Conservation (phyloP, 2,888 invertebrate species). For the Lithophane semibrunnea region DNA sequence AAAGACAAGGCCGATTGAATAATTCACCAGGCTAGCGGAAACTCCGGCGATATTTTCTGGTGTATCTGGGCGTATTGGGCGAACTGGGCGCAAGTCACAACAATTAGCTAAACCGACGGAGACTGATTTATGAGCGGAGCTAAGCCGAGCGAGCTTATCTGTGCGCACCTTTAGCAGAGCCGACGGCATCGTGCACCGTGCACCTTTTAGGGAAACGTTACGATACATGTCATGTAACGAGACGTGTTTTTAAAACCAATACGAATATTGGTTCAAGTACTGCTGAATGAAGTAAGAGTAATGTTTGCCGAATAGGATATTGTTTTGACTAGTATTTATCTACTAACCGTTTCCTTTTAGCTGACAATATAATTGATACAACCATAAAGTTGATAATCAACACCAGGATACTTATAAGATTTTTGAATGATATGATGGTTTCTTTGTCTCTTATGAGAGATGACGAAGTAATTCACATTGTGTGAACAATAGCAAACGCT, state of each 20-base stretch:
- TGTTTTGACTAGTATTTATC: background rate
- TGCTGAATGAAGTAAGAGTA: background rate
- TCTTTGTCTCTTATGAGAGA: background rate
- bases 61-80: constrained; percentile 38
- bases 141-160: constrained; percentile 68
- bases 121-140: constrained; percentile 72
- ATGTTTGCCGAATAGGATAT: background rate
- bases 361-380: background rate
- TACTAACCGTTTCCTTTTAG: background rate
- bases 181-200: constrained; percentile 38
- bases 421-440: background rate
- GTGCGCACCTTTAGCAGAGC: constrained; percentile 45
- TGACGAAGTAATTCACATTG: background rate
- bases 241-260: background rate
- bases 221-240: background rate
- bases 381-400: background rate
- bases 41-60: constrained; percentile 44
- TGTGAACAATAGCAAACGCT: constrained; percentile 33
- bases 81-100: constrained; percentile 65
- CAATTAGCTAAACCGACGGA: constrained; percentile 71
- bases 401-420: background rate
- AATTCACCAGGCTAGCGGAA: constrained; percentile 43
- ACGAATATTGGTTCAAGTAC: background rate
- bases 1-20: constrained; percentile 32
- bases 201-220: constrained; percentile 41